These are phyloP conservation scores for Hyperoodon ampullatus DNA, from an alignment of 2,113 vertebrate species.

Conservation along the genomic window DNA sequence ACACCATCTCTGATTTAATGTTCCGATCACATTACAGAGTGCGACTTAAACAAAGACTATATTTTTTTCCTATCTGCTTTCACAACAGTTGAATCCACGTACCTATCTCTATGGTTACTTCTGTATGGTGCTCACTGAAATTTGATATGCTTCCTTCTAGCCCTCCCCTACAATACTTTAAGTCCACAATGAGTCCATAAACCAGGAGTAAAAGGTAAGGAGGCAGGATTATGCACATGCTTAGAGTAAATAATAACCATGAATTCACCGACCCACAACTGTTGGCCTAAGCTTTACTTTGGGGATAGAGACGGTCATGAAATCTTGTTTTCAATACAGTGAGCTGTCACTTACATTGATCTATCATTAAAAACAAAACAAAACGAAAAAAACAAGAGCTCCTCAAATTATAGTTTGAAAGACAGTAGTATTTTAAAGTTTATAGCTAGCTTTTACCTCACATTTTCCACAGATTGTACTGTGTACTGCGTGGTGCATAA, in stretches of 20 bases:
- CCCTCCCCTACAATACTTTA: neutral
- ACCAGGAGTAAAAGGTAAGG: neutral
- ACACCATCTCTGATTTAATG: neutral
- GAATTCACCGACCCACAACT: neutral
- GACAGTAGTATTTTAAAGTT: constrained; percentile 16
- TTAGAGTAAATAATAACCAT: constrained; percentile 63
- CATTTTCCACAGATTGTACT: constrained; percentile 2
- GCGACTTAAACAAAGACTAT: constrained; percentile 30
- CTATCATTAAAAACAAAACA: neutral
- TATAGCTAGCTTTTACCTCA: neutral
- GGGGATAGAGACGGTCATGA: neutral
- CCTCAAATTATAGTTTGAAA: constrained; percentile 31
- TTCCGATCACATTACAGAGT: constrained; percentile 36
- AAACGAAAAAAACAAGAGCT: neutral
- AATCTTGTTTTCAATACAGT: constrained; percentile 21
- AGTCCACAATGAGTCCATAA: constrained; percentile 30
- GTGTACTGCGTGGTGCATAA: neutral
- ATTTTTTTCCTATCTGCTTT: neutral
- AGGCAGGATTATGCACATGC: neutral
- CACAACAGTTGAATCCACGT: neutral
- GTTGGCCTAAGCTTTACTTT: constrained; percentile 31
- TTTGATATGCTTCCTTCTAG: neutral
- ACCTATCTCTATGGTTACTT: constrained; percentile 54
- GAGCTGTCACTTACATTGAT: neutral
- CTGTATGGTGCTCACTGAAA: constrained; percentile 31